These are phyloP conservation scores for Diadumene lineata DNA, from an alignment of 92 coral and sea anemone species.

Conservation along the genomic window DNA sequence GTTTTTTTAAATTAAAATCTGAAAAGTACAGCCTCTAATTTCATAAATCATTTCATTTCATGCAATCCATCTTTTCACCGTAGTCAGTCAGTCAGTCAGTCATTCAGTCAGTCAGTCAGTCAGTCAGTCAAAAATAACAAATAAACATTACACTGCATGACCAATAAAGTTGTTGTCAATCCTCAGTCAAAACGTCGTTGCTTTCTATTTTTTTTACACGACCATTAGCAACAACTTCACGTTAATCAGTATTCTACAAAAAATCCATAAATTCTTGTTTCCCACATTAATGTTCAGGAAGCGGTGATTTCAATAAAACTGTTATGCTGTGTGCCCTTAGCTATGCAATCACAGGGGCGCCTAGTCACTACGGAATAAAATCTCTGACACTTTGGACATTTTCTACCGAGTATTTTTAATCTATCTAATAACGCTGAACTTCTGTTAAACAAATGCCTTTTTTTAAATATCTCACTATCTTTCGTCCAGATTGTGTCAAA, in stretches of 20 bases:
- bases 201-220: background rate
- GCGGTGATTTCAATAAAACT: background rate
- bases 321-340: background rate
- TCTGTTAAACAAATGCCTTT: background rate
- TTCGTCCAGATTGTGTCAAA: too few species aligned
- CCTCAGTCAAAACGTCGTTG: too few species aligned
- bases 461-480: too few species aligned
- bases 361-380: background rate
- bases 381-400: background rate
- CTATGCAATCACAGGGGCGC: background rate
- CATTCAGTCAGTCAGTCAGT: too few species aligned
- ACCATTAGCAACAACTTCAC: background rate
- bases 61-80: too few species aligned
- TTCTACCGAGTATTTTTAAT: background rate
- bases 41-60: too few species aligned
- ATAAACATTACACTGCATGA: too few species aligned
- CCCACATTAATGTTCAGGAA: background rate
- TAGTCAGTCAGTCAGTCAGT: too few species aligned
- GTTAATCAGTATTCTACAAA: background rate
- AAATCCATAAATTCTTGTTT: background rate
- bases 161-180: too few species aligned
- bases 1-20: too few species aligned
- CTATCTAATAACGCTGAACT: background rate
- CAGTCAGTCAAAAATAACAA: too few species aligned
- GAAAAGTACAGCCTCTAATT: too few species aligned